These are phyloP conservation scores for cat (Felis catus) DNA, from an alignment of 2,113 vertebrate genomes.

Conservation along the genomic window DNA sequence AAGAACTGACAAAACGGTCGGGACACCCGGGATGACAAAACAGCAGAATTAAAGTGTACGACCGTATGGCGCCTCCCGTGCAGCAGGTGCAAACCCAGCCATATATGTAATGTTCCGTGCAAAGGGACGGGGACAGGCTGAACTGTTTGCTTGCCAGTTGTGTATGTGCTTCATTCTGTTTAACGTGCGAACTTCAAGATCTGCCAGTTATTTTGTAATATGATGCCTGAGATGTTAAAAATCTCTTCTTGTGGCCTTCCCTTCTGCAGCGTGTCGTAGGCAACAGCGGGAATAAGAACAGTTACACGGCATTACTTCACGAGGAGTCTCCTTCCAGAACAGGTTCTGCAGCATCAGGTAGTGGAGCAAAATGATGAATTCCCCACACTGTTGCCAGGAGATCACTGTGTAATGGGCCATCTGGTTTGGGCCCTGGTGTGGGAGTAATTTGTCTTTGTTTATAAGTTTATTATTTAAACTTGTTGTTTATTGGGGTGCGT, in stretches of 20 bases:
- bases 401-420: slow-evolving; percentile 82
- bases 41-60: too few species aligned
- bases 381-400: slow-evolving; percentile 71
- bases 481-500: not conserved
- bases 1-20: not conserved
- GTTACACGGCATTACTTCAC: slow-evolving; percentile 74
- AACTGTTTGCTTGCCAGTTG: not conserved
- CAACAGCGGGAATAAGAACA: slow-evolving; percentile 75
- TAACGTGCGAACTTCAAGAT: not conserved
- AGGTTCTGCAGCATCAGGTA: slow-evolving; percentile 87
- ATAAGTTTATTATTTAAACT: not conserved
- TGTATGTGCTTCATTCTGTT: not conserved
- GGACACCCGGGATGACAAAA: fast-evolving
- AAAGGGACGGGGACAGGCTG: not conserved
- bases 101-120: fast-evolving
- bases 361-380: slow-evolving; percentile 83
- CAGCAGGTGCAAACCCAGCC: too few species aligned
- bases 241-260: slow-evolving; percentile 30
- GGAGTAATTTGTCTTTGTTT: not conserved
- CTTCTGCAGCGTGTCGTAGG: slow-evolving; percentile 78
- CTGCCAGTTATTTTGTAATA: not conserved
- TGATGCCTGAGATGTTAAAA: not conserved
- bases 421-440: slow-evolving; percentile 85
- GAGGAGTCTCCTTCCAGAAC: slow-evolving; percentile 84
- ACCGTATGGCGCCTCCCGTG: fast-evolving